Conservation (phyloP, 2,797 vertebrate genomes). For the Poeciliopsis paucimaculata region DNA sequence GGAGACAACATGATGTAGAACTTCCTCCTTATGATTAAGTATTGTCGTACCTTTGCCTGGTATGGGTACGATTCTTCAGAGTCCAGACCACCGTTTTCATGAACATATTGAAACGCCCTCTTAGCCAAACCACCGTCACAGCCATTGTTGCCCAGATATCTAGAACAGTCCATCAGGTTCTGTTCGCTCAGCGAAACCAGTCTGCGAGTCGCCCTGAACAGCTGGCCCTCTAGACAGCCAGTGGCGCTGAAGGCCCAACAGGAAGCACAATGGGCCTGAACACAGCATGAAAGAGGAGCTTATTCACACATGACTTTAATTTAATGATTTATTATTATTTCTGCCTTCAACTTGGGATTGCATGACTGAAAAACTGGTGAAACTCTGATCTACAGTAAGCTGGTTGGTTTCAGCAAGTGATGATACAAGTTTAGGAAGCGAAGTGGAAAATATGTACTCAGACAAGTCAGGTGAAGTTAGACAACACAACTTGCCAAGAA, state of each 20-base stretch:
- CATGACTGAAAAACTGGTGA: neutral
- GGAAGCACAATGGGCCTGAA: slow-evolving; percentile 92
- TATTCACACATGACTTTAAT: no score
- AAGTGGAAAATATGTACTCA: neutral
- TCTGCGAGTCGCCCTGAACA: slow-evolving; percentile 85
- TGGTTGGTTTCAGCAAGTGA: slow-evolving; percentile 27
- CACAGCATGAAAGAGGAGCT: neutral
- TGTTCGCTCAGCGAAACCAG: slow-evolving; percentile 93
- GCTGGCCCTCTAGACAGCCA: slow-evolving; percentile 92
- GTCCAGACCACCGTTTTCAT: slow-evolving; percentile 91
- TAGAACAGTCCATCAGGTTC: slow-evolving; percentile 95
- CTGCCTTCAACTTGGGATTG: neutral
- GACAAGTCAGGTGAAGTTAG: neutral
- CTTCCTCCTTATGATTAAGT: neutral
- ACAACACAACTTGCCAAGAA: slow-evolving; percentile 7
- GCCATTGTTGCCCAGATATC: slow-evolving; percentile 88
- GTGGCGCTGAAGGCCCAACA: slow-evolving; percentile 98
- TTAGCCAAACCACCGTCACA: slow-evolving; percentile 95
- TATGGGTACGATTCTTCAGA: slow-evolving; percentile 92
- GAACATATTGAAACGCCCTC: slow-evolving; percentile 89
- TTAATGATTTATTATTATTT: no score
- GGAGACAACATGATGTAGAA: neutral
- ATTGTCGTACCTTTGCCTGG: slow-evolving; percentile 80
- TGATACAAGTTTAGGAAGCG: neutral
- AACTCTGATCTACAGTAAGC: neutral